A percentile compares a stretch with the other conserved stretches of the same genome.
These are phyloP conservation scores for Nephila pilipes DNA, from an alignment of 1,140 invertebrate species.

Conservation along the genomic window DNA sequence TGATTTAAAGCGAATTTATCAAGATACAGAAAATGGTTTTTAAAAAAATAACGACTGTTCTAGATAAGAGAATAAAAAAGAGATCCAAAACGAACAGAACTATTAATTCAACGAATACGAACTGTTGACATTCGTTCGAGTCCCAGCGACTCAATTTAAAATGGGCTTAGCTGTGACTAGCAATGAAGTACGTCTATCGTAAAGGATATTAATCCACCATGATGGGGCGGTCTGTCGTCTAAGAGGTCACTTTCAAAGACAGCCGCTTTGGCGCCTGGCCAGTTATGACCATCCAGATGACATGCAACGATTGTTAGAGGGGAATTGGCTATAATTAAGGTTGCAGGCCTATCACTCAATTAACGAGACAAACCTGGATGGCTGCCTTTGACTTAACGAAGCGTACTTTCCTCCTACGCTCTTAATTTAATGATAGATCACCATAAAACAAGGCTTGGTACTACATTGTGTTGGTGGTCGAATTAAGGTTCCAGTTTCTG, in stretches of 20 bases:
- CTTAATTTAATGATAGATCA: slow-evolving; percentile 33
- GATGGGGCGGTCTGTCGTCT: slow-evolving; percentile 5
- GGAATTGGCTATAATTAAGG: slow-evolving; percentile 38
- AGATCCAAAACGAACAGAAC: not conserved
- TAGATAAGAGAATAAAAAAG: not conserved
- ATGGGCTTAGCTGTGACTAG: slow-evolving; percentile 8
- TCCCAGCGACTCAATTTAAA: slow-evolving; percentile 16
- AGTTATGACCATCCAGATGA: slow-evolving; percentile 51
- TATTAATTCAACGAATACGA: slow-evolving; percentile 2
- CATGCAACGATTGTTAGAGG: slow-evolving; percentile 32
- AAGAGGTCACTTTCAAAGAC: slow-evolving; percentile 55
- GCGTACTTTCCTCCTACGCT: slow-evolving; percentile 31
- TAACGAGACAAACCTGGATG: slow-evolving; percentile 23
- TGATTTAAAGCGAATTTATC: not conserved
- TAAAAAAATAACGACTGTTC: not conserved
- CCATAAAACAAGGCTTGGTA: not conserved
- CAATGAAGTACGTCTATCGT: slow-evolving; percentile 23
- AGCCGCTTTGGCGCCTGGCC: slow-evolving; percentile 24
- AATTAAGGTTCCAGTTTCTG: not conserved
- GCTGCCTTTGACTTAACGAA: slow-evolving; percentile 31
- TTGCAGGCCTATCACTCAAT: slow-evolving; percentile 46
- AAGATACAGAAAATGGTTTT: not conserved
- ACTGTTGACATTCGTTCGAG: not conserved
- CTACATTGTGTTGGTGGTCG: not conserved
- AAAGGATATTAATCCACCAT: slow-evolving; percentile 38